phyloP scores from a whole-genome alignment of 2,888 invertebrate species.

The Mythimna albipuncta region DNA sequence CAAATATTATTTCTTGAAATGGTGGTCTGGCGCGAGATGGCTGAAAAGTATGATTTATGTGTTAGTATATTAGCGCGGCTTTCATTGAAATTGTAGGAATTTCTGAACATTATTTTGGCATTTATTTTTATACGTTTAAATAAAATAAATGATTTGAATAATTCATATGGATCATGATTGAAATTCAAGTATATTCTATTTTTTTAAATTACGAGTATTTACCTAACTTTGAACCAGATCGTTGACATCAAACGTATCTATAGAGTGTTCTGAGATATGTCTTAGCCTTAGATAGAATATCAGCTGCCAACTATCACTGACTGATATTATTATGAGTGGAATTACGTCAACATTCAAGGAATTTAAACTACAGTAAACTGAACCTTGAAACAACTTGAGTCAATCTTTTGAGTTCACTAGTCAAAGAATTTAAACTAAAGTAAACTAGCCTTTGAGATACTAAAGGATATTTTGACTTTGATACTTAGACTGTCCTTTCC shows the following conservation, averaged over 20 bases:
- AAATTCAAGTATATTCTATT: not conserved
- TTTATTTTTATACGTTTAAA: not conserved
- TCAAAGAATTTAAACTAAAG: slow-evolving; percentile 15
- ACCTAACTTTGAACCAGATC: slow-evolving; percentile 26
- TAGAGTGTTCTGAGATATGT: slow-evolving; percentile 32
- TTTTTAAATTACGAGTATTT: slow-evolving; percentile 6
- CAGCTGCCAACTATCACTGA: slow-evolving; percentile 32
- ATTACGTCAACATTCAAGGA: slow-evolving; percentile 31
- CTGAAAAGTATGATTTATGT: slow-evolving; percentile 70
- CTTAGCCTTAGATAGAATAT: slow-evolving; percentile 19
- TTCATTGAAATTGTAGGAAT: not conserved
- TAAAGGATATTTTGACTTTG: not conserved
- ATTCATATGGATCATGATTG: not conserved
- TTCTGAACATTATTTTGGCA: too few relatives aligned
- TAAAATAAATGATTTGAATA: not conserved
- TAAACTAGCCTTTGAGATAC: slow-evolving; percentile 5
- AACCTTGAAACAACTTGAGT: slow-evolving; percentile 5
- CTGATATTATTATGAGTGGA: slow-evolving; percentile 47
- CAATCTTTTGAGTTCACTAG: not conserved
- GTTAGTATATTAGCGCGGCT: not conserved
- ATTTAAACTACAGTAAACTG: not conserved
- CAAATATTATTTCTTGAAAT: slow-evolving; percentile 78
- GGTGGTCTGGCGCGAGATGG: slow-evolving; percentile 71
- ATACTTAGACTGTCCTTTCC: not conserved
- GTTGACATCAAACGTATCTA: slow-evolving; percentile 48